Evolutionary conservation across 1,140 invertebrate species (phyloP), one percentile per base, ranked within the genome.

Genomic region (Drosophila busckii): DNA sequence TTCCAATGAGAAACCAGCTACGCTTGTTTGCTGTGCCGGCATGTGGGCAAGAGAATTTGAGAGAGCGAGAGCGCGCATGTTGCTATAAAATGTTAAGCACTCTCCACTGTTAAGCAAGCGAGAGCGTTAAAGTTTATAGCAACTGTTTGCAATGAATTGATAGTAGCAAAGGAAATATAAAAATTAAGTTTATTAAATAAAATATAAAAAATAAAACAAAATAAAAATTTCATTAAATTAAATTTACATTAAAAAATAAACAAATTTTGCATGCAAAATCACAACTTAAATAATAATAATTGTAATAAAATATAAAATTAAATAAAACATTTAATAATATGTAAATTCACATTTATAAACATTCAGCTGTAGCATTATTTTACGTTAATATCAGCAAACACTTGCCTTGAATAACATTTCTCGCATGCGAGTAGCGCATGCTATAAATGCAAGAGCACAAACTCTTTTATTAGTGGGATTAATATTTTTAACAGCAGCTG

Each of bases 381-480:
- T 12, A 4, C 9, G 6, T 15, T 38, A 0, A 1, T 1, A 17
- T 16, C 28, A 3, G 13, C n/a, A 0, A 7, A 12, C 5, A 1
- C 2, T 3, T 7, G 3, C n/a, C n/a, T n/a, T n/a, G n/a, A n/a
- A n/a, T n/a, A n/a, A n/a, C 7, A 55, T 10, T 58, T 78, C 20
- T 76, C 70, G 65, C 70, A 76, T 78, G 70, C 66, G 66, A 76
- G 56, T 37, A 61, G 6, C 4, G 1, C n/a, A n/a, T 22, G 8
- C 5, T 12, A n/a, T n/a, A n/a, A n/a, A n/a, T n/a, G n/a, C n/a
- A n/a, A n/a, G n/a, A n/a, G n/a, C n/a, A n/a, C n/a, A n/a, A n/a
- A n/a, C n/a, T n/a, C n/a, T n/a, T n/a, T n/a, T n/a, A n/a, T n/a
- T n/a, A n/a, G n/a, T n/a, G n/a, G n/a, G n/a, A n/a, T n/a, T n/a